Percentiles rank a stretch among this genome's conserved stretches.
Conservation (phyloP, 2,888 invertebrate species). For the Serripes groenlandicus region DNA sequence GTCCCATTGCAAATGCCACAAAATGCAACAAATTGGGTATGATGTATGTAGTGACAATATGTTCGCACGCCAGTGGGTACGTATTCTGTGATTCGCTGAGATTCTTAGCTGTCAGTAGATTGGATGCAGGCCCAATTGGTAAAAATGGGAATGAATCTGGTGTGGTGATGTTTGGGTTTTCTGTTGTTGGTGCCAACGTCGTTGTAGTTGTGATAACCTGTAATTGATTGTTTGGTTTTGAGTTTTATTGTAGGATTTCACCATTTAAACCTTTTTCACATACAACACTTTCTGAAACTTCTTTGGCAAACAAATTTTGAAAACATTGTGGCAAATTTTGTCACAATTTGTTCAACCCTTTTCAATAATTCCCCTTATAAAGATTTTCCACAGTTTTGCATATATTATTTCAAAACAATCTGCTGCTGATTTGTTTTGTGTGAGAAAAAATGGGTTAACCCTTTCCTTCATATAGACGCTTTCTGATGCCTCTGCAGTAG, state of each 20-base stretch:
- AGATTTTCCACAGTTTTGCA: too few relatives aligned
- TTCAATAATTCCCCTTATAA: too few relatives aligned
- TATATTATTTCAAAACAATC: too few relatives aligned
- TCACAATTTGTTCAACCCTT: too few relatives aligned
- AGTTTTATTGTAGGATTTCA: not conserved
- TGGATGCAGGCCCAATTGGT: conserved; percentile 52
- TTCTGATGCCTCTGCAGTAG: too few relatives aligned
- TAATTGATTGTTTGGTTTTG: conserved; percentile 21
- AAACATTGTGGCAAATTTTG: not conserved
- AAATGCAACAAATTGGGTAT: conserved; percentile 86
- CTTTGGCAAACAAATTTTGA: not conserved
- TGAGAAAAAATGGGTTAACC: too few relatives aligned
- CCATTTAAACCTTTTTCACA: not conserved
- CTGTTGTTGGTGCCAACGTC: conserved; percentile 46
- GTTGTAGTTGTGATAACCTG: conserved; percentile 59
- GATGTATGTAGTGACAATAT: conserved; percentile 85
- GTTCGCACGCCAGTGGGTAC: conserved; percentile 78
- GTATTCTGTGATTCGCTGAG: conserved; percentile 45
- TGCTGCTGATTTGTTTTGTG: too few relatives aligned
- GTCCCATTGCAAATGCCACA: conserved; percentile 84
- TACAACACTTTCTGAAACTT: not conserved
- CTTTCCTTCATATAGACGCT: too few relatives aligned
- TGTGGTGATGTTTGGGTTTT: conserved; percentile 39
- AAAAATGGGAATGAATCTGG: conserved; percentile 44
- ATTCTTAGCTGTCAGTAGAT: conserved; percentile 48